These are phyloP conservation scores for Drosophila phalerata DNA, from an alignment of 2,888 invertebrate species.

Conservation along the genomic window DNA sequence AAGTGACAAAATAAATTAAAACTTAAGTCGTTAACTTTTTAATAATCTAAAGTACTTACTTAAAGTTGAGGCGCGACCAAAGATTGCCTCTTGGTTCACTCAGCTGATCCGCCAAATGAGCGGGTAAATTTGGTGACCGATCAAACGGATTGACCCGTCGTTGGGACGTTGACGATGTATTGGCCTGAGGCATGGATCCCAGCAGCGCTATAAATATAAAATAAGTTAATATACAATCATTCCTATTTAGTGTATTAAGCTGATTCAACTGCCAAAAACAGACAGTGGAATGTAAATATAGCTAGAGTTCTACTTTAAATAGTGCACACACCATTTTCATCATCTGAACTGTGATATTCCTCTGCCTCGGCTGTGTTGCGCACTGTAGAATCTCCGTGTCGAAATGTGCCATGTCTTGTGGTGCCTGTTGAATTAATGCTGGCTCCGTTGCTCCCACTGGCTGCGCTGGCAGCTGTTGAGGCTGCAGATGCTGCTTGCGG, in stretches of 20 bases:
- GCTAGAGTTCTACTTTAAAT: background rate
- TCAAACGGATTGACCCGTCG: conserved; percentile 85
- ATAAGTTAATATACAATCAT: background rate
- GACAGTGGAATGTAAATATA: background rate
- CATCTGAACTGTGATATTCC: conserved; percentile 81
- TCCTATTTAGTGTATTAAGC: background rate
- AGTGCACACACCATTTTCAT: conserved; percentile 81
- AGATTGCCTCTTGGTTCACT: conserved; percentile 61
- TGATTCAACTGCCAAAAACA: background rate
- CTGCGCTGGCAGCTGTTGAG: conserved; percentile 22
- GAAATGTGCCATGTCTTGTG: conserved; percentile 85
- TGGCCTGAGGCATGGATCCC: conserved; percentile 48
- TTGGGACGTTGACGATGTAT: conserved; percentile 36
- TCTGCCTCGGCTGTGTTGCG: conserved; percentile 53
- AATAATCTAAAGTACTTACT: conserved; percentile 52
- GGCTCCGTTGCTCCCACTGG: conserved; percentile 42
- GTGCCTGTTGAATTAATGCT: conserved; percentile 55
- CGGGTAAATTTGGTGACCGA: conserved; percentile 82
- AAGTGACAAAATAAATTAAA: background rate
- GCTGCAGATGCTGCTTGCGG: conserved; percentile 32
- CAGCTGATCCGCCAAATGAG: conserved; percentile 76
- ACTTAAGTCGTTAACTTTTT: background rate
- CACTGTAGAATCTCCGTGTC: conserved; percentile 41
- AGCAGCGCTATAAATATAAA: conserved; percentile 67
- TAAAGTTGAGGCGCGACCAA: conserved; percentile 78